A percentile compares a stretch with the other conserved stretches of the same genome.
phyloP scores from a whole-genome alignment of 1,140 invertebrate genomes.

The Drosophila kurseongensis region DNA sequence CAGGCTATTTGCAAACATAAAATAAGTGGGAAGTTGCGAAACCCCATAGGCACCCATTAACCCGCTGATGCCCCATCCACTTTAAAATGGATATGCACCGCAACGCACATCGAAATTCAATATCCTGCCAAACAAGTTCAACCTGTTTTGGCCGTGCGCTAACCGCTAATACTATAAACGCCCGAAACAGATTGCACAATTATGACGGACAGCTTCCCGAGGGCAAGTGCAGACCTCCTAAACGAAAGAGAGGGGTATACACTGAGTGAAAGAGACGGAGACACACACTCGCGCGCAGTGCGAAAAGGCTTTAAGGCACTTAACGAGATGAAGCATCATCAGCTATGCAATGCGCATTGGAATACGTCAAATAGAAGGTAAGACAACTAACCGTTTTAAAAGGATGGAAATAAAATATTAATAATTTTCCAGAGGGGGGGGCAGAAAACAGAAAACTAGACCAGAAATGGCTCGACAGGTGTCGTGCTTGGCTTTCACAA shows the following conservation, averaged over 20 bases:
- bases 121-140: not conserved
- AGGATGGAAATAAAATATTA: conserved; percentile 69
- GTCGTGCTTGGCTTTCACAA: conserved; percentile 76
- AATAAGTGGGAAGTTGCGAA: not conserved
- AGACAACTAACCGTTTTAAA: conserved; percentile 33
- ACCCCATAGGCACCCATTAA: not conserved
- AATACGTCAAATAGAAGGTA: conserved; percentile 17
- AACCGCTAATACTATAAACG: conserved; percentile 69
- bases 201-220: conserved; percentile 64
- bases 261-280: too few relatives aligned
- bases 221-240: not conserved
- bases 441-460: conserved; percentile 49
- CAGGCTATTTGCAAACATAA: too few relatives aligned
- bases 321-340: conserved; percentile 73
- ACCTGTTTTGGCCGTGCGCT: conserved; percentile 21
- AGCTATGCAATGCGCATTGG: conserved; percentile 58
- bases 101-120: conserved; percentile 1
- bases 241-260: not conserved
- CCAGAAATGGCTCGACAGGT: conserved; percentile 66
- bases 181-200: conserved; percentile 68
- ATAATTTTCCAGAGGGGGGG: conserved; percentile 59
- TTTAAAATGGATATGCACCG: not conserved
- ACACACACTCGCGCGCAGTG: conserved; percentile 8
- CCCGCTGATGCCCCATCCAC: not conserved
- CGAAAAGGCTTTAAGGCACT: conserved; percentile 71